These are phyloP conservation scores for Sciurus vulgaris DNA, from an alignment of 2,797 vertebrate genomes.

Conservation along the genomic window DNA sequence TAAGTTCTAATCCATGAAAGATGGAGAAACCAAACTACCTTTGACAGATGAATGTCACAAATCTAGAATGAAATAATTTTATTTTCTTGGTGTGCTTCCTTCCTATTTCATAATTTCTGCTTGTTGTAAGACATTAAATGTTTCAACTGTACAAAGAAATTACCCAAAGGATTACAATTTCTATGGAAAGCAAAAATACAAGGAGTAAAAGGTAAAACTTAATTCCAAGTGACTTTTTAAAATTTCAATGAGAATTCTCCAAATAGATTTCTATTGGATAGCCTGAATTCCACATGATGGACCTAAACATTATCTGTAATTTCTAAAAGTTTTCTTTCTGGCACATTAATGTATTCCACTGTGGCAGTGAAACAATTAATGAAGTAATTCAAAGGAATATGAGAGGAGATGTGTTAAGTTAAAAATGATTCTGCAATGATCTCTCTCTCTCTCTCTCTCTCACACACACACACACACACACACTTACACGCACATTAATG, in stretches of 20 bases:
- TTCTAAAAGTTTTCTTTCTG: not conserved
- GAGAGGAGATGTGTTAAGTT: not conserved
- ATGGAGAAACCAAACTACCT: not conserved
- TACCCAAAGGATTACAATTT: not conserved
- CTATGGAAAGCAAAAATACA: not conserved
- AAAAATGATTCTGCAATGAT: not conserved
- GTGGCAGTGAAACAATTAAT: slow-evolving; percentile 29
- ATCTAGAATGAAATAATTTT: not conserved
- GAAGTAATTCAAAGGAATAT: slow-evolving; percentile 10
- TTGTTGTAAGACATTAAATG: not conserved
- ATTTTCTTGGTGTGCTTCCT: not conserved
- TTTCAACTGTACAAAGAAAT: not conserved
- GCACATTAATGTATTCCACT: not conserved
- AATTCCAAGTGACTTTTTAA: not conserved
- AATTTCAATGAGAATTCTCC: not conserved
- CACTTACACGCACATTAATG: not conserved
- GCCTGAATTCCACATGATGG: not conserved
- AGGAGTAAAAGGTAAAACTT: not conserved
- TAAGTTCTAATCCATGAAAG: not conserved
- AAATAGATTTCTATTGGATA: not conserved
- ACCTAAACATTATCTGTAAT: slow-evolving; percentile 4
- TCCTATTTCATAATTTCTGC: not conserved
- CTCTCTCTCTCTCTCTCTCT: not conserved
- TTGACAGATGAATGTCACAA: not conserved
- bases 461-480: too few relatives aligned